These are phyloP conservation scores for Leucophenga montana DNA, from an alignment of 2,888 invertebrate genomes.

Conservation along the genomic window DNA sequence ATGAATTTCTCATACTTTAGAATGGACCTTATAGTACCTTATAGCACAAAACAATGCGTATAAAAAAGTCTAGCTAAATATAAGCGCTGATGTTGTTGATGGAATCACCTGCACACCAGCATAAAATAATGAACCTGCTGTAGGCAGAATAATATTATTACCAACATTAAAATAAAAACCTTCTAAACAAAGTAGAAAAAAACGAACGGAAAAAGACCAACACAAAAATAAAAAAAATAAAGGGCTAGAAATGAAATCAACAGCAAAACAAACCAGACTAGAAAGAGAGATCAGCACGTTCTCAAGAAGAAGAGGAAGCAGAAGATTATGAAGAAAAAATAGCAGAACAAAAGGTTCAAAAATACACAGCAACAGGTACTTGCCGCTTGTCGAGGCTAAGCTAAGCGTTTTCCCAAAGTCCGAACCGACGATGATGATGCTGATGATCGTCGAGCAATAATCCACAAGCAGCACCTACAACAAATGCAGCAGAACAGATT, in stretches of 20 bases:
- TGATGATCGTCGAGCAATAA: constrained; percentile 3
- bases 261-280: constrained; percentile 30
- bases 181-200: constrained; percentile 47
- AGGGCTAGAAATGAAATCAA: constrained; percentile 52
- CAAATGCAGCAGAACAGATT: constrained; percentile 40
- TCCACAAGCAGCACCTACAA: constrained; percentile 4
- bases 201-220: constrained; percentile 10
- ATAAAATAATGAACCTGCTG: constrained; percentile 71
- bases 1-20: constrained; percentile 10
- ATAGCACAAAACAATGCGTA: not conserved
- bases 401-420: constrained; percentile 9
- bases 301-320: constrained; percentile 27
- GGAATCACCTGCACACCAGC: constrained; percentile 72
- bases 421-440: not conserved
- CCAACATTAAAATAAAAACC: constrained; percentile 58
- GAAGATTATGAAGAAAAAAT: not conserved
- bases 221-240: constrained; percentile 44
- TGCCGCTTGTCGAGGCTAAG: constrained; percentile 35
- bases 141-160: constrained; percentile 61
- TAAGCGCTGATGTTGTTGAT: not conserved
- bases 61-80: not conserved
- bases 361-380: constrained; percentile 54
- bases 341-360: constrained; percentile 23
- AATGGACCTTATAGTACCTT: not conserved
- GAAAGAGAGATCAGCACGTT: constrained; percentile 59